These are phyloP conservation scores for Tychaedon coryphoeus DNA, from an alignment of 2,113 vertebrate genomes.

Conservation along the genomic window DNA sequence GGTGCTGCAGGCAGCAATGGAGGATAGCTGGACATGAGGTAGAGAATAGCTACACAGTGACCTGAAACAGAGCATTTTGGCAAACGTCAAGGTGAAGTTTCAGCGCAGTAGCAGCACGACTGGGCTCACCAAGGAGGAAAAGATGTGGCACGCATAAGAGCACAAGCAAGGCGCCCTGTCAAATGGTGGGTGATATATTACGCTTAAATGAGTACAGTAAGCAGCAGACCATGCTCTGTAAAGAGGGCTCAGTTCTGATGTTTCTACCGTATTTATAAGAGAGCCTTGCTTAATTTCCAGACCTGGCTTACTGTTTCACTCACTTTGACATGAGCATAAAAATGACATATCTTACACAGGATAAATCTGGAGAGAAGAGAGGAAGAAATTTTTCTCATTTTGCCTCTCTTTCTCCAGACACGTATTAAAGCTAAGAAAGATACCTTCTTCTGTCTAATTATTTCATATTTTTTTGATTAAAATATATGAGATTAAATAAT, in stretches of 20 bases:
- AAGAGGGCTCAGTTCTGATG: background rate
- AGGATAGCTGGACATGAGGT: background rate
- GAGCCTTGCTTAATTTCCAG: background rate
- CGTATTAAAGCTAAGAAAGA: background rate
- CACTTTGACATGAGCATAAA: background rate
- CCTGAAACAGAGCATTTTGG: background rate
- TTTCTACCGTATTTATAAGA: background rate
- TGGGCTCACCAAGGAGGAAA: background rate
- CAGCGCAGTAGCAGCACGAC: fast-evolving
- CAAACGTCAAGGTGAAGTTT: background rate
- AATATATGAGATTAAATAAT: background rate
- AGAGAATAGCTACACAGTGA: background rate
- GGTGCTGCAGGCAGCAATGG: background rate
- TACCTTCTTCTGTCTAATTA: background rate
- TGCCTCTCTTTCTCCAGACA: background rate
- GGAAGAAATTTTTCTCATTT: background rate
- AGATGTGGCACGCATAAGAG: background rate
- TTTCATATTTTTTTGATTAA: background rate
- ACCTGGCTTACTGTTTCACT: background rate
- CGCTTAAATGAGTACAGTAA: background rate
- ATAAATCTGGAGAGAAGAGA: background rate
- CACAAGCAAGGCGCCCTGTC: background rate
- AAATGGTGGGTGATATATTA: background rate
- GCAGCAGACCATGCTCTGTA: background rate
- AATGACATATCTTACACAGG: background rate